These are phyloP conservation scores for Cinclus mexicanus DNA, from an alignment of 2,113 vertebrate species.

Conservation along the genomic window DNA sequence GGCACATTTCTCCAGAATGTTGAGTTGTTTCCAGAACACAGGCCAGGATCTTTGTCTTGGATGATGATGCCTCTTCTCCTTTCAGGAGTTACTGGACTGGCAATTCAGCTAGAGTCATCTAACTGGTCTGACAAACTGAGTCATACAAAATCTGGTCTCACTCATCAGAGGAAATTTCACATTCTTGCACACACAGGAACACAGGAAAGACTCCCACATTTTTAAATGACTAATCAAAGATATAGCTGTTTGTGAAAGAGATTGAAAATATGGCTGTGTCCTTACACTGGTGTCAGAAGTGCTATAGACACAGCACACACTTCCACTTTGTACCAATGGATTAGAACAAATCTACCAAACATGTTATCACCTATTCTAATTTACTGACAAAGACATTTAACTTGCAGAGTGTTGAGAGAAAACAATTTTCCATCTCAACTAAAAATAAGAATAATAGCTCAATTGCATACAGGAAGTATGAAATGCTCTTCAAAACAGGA, in stretches of 20 bases:
- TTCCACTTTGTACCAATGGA: not conserved
- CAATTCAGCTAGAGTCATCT: not conserved
- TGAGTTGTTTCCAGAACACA: not conserved
- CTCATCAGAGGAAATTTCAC: not conserved
- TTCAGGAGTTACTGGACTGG: not conserved
- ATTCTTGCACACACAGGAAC: not conserved
- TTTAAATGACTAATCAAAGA: slow-evolving; percentile 6
- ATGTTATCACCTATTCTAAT: not conserved
- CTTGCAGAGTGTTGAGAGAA: not conserved
- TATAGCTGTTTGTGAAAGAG: not conserved
- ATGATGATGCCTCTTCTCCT: not conserved
- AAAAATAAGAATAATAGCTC: not conserved
- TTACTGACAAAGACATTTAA: not conserved
- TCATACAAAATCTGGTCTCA: not conserved
- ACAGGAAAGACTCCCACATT: not conserved
- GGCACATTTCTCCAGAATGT: not conserved
- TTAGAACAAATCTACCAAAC: not conserved
- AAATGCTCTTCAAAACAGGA: slow-evolving; percentile 28
- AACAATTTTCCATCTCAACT: not conserved
- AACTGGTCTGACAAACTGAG: not conserved
- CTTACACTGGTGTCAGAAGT: not conserved
- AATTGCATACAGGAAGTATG: not conserved
- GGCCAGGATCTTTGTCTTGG: not conserved
- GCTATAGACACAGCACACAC: not conserved
- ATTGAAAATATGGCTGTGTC: not conserved